A percentile compares a stretch with the other conserved stretches of the same genome.
Evolutionary conservation across 1,140 invertebrate species (phyloP).

Genomic region (Hylaeus anthracinus): DNA sequence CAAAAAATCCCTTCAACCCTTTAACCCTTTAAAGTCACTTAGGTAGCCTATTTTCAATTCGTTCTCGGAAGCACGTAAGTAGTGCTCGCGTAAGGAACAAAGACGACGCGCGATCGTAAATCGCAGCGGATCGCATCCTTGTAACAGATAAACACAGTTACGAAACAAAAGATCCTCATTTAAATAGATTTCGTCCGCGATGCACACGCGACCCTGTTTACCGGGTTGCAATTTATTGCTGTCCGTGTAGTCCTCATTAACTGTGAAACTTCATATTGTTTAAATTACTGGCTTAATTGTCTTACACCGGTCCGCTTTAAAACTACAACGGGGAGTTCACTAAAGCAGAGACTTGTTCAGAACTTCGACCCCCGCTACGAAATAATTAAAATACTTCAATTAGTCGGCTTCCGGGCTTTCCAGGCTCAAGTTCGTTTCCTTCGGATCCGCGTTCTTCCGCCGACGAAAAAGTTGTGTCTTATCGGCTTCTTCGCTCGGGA

Average conservation of each 20-base stretch:
- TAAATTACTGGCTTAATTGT: conserved; percentile 49
- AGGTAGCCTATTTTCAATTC: background rate
- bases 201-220: background rate
- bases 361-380: conserved; percentile 44
- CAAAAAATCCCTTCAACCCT: background rate
- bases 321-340: conserved; percentile 32
- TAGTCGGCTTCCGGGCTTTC: conserved; percentile 31
- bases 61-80: background rate
- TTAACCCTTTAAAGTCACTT: background rate
- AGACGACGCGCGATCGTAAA: background rate
- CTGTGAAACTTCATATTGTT: conserved; percentile 45
- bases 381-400: conserved; percentile 66
- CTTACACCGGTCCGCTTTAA: conserved; percentile 36
- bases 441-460: background rate
- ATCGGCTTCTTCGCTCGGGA: background rate
- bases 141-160: background rate
- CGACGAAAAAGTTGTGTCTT: background rate
- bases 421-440: conserved; percentile 17
- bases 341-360: conserved; percentile 48
- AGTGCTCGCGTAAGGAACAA: background rate
- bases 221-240: conserved; percentile 22
- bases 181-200: conserved; percentile 35
- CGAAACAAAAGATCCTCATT: conserved; percentile 6
- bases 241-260: conserved; percentile 30
- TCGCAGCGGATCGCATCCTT: background rate